Evolutionary conservation across 2,797 vertebrate genomes (phyloP).

Genomic region (Sebastes trivittatus): DNA sequence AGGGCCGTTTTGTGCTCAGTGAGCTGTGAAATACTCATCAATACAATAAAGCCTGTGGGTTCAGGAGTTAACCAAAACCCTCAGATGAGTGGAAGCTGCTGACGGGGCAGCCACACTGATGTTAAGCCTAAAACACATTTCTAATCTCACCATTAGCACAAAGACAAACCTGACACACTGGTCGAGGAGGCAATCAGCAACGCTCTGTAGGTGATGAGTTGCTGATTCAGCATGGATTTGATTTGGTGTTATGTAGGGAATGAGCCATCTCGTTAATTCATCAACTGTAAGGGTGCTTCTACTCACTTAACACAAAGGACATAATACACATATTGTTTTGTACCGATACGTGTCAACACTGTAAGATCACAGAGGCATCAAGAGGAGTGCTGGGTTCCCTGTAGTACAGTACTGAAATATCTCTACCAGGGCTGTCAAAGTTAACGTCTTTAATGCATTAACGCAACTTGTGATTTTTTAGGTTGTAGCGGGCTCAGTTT

Average conservation of each 20-base stretch:
- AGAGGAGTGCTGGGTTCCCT: neutral
- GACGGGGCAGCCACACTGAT: neutral
- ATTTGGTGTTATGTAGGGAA: neutral
- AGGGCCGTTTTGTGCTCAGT: slow-evolving; percentile 23
- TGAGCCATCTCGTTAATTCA: neutral
- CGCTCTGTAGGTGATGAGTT: neutral
- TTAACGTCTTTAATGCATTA: too few relatives aligned
- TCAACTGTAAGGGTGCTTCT: neutral
- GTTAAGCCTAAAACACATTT: slow-evolving; percentile 13
- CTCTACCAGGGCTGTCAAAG: too few relatives aligned
- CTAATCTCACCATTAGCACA: neutral
- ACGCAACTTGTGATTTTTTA: too few relatives aligned
- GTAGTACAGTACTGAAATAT: neutral
- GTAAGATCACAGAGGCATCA: neutral
- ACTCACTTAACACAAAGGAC: neutral
- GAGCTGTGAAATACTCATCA: slow-evolving; percentile 24
- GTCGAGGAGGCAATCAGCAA: neutral
- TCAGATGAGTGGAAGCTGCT: slow-evolving; percentile 23
- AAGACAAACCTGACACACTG: neutral
- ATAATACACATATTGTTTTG: neutral
- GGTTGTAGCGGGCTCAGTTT: too few relatives aligned
- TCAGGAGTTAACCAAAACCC: slow-evolving; percentile 20
- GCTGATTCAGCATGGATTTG: neutral
- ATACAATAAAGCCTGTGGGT: slow-evolving; percentile 3
- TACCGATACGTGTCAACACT: neutral